Base-by-base conservation (phyloP, 2,113 vertebrate species). In the Oceanites oceanicus region DNA sequence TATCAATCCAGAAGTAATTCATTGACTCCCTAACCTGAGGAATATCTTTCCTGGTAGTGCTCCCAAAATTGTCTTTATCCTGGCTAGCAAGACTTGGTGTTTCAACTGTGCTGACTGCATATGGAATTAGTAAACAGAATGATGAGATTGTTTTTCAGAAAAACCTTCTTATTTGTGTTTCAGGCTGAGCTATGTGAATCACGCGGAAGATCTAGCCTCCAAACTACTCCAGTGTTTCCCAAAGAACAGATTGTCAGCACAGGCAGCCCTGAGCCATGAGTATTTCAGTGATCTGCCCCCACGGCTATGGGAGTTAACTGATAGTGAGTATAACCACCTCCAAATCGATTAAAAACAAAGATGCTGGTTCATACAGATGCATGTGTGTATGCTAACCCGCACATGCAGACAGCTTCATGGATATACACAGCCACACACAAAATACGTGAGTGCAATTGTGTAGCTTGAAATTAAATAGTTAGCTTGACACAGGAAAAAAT, bases 201-300 rank as follows among this genome's bases (percentile, higher is more conserved):
- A 99, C 9, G 99, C 99, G 22, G 99, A 99, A 96, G 99, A 99
- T 96, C 98, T 99, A 96, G 99, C 99, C 85, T 99, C 98, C 97
- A 99, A 99, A 97, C 99, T 99, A 92, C 99, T 99, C 62, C 99
- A 99, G 94, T 99, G 99, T 98, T 99, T 99, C 97, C 99, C 99
- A 98, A 99, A 99, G 99, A 99, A 99, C 98, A 99, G 99, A 84
- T 98, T 99, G 94, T 99, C 99, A 21, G 99, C 99, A 65, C 99
- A 98, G 97, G 98, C 98, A 45, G 99, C 99, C 67, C 98, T 99
- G 97, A 98, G 98, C 98, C 99, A 99, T 1, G 98, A 99, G 94
- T 99, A 99, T 98, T 99, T 99, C 98, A 99, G 98, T 98, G 98
- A 99, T 96, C 98, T 99, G 92, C 99, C 99, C 85, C 98, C 99